Conservation (phyloP, 2,888 invertebrate genomes). For the Lasioglossum leucozonium region DNA sequence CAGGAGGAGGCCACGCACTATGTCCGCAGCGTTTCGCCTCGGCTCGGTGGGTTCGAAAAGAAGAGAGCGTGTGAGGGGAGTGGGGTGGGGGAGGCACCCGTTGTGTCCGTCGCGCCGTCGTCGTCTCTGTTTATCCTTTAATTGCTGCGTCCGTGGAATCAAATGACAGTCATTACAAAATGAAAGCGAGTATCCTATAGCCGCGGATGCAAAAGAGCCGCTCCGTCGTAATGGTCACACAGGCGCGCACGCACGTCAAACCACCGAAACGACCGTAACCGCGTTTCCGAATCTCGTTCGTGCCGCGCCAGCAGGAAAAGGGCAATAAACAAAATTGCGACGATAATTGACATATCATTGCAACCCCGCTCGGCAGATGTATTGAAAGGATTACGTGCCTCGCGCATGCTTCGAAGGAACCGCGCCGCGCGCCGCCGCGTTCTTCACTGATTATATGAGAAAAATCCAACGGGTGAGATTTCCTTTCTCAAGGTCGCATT, state of each 20-base stretch:
- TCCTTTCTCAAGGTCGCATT: neutral
- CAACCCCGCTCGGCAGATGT: neutral
- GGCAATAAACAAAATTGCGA: constrained; percentile 24
- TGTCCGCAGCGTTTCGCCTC: neutral
- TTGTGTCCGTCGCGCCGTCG: neutral
- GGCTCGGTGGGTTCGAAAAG: neutral
- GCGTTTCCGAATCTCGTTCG: constrained; percentile 27
- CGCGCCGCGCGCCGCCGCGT: too few species aligned
- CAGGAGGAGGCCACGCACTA: neutral
- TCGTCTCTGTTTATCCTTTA: neutral
- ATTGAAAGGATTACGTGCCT: neutral
- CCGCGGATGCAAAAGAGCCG: neutral
- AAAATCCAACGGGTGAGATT: neutral
- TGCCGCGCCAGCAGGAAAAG: constrained; percentile 14
- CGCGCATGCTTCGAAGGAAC: neutral
- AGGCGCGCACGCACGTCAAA: constrained; percentile 13
- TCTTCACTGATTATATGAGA: constrained; percentile 1
- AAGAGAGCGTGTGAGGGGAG: too few species aligned
- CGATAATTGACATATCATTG: constrained; percentile 5
- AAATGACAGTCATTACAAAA: constrained; percentile 34
- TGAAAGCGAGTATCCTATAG: constrained; percentile 25
- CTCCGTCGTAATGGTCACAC: constrained; percentile 29
- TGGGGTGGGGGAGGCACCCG: too few species aligned
- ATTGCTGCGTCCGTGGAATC: neutral
- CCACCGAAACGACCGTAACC: neutral